Evolutionary conservation across 2,888 invertebrate genomes (phyloP), one percentile per base, ranked within the genome.

Genomic region (Catocala fraxini): DNA sequence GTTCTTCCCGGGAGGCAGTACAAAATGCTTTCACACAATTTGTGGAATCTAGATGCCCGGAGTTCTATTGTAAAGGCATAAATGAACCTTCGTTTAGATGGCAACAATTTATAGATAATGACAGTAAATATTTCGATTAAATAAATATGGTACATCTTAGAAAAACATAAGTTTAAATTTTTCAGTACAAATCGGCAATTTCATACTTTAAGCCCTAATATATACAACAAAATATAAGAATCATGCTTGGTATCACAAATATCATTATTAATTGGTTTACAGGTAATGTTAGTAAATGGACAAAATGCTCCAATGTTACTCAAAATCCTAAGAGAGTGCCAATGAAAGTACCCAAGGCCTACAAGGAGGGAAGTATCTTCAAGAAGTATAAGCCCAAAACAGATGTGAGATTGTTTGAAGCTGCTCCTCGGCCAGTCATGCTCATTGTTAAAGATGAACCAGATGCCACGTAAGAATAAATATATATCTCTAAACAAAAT

Each of bases 231-330:
- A 42, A 42, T 42, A n/a, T 7, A 10, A 39, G 25, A 39, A 39
- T 6, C 1, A 10, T 39, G 39, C 1, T 39, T n/a, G n/a, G n/a
- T n/a, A 10, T 11, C 11, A 10, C 42, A 1, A 42, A 42, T 11
- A 11, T 1, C n/a, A 25, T 25, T 39, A 39, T 39, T 39, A 39
- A 5, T 39, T 39, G 4, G 25, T 3, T 13, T 35, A 61, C 80
- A 88, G 96, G 96, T 35, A 94, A 97, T 83, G 78, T 97, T 41
- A 97, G 96, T 10, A 99, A 98, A 84, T 99, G 98, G 98, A 97
- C 97, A 0, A 98, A 97, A 88, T 99, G 99, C 87, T 95, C 95
- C 58, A 95, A 96, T 77, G 86, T 96, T 5, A 95, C 96, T 0
- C 96, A 96, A 76, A 95, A 96, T 47, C 99, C 99, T 0, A 93